phyloP scores from a whole-genome alignment of 1,140 invertebrate species.

The Sycophila sp. region DNA sequence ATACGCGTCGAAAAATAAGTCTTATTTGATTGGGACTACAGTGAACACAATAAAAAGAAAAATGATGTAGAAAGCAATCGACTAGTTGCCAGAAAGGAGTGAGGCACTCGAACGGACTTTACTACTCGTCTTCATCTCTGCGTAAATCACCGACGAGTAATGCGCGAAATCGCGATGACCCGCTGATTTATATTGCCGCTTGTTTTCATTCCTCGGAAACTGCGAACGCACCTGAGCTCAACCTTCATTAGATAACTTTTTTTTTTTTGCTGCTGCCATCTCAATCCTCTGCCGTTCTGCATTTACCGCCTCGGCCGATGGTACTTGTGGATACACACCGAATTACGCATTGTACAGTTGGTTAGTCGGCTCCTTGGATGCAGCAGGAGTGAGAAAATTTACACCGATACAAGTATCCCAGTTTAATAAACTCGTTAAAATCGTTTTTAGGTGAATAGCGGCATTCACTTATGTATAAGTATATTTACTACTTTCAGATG shows the following conservation, averaged over 20 bases:
- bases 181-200: conserved; percentile 1
- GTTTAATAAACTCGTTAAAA: too few species aligned
- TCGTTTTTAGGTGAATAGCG: too few species aligned
- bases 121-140: not conserved
- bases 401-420: too few species aligned
- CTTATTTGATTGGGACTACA: too few species aligned
- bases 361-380: not conserved
- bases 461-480: too few species aligned
- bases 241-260: not conserved
- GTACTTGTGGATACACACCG: not conserved
- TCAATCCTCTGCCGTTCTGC: not conserved
- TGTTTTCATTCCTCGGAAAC: not conserved
- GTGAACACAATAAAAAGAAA: too few species aligned
- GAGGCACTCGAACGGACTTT: too few species aligned
- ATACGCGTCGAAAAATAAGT: too few species aligned
- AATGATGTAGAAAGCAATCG: too few species aligned
- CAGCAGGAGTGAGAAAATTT: conserved; percentile 1
- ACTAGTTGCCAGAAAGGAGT: too few species aligned
- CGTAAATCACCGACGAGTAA: conserved; percentile 1
- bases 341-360: too few species aligned
- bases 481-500: too few species aligned
- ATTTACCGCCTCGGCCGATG: not conserved
- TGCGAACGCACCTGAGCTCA: not conserved
- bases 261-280: not conserved
- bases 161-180: not conserved